Conservation (phyloP, 2,888 invertebrate genomes). For the Drymonia ruficornis region DNA sequence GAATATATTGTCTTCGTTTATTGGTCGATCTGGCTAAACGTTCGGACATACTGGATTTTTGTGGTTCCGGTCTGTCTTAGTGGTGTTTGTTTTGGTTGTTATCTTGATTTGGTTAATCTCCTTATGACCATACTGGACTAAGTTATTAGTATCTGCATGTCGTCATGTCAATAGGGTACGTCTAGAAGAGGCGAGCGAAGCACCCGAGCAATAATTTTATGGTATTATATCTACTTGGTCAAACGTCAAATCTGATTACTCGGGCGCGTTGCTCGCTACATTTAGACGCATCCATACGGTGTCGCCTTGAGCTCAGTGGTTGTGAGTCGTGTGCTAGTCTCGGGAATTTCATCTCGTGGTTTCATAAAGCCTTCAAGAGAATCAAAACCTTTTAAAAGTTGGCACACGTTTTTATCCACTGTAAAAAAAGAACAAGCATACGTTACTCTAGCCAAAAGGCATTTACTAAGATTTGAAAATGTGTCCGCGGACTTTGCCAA, state of each 20-base stretch:
- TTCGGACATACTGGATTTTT: constrained; percentile 16
- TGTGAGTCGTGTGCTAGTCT: too few relatives aligned
- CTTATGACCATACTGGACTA: background rate
- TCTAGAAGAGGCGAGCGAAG: too few relatives aligned
- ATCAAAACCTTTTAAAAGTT: background rate
- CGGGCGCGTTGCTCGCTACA: too few relatives aligned
- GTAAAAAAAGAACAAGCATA: background rate
- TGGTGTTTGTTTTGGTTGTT: constrained; percentile 8
- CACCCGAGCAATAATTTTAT: too few relatives aligned
- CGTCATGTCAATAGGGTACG: too few relatives aligned
- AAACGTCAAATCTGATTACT: too few relatives aligned
- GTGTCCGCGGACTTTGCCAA: background rate
- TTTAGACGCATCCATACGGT: too few relatives aligned
- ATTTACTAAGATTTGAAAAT: background rate
- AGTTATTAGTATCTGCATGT: too few relatives aligned
- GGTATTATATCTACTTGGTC: too few relatives aligned
- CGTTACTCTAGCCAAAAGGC: background rate
- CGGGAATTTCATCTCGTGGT: too few relatives aligned
- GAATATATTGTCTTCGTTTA: constrained; percentile 18
- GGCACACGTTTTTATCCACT: background rate
- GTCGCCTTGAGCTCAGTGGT: too few relatives aligned
- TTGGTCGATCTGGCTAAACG: constrained; percentile 23
- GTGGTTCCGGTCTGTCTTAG: constrained; percentile 11
- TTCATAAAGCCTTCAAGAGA: too few relatives aligned
- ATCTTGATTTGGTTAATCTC: background rate